Conservation (phyloP, 2,888 invertebrate genomes). For the Unio pictorum region DNA sequence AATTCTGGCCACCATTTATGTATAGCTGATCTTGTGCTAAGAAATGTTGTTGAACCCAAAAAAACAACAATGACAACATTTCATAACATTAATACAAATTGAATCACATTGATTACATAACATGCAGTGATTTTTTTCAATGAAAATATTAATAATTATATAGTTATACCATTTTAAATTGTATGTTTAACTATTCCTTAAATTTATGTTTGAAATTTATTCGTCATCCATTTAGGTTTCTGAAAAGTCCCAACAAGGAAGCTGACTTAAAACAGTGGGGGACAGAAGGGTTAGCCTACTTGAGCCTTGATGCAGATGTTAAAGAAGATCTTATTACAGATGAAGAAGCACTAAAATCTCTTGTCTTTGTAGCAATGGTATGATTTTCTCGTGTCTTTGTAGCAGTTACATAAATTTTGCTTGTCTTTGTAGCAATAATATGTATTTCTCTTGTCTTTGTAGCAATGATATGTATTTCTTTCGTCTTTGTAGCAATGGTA, state of each 20-base stretch:
- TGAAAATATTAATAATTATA: no score
- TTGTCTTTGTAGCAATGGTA: slow-evolving; percentile 89
- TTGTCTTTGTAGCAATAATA: slow-evolving; percentile 88
- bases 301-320: slow-evolving; percentile 97
- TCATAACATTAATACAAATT: no score
- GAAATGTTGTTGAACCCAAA: no score
- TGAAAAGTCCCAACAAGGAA: slow-evolving; percentile 89
- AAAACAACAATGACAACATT: no score
- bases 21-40: no score
- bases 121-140: no score
- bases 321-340: slow-evolving; percentile 97
- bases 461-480: no score
- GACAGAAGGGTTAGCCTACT: slow-evolving; percentile 94
- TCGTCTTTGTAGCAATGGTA: no score
- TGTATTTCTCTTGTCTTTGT: neutral
- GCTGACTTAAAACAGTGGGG: slow-evolving; percentile 95
- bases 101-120: no score
- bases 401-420: slow-evolving; percentile 81
- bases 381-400: slow-evolving; percentile 1
- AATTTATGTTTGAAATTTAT: slow-evolving; percentile 1
- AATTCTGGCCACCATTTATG: no score
- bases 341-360: slow-evolving; percentile 83
- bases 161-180: no score
- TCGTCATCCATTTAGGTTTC: slow-evolving; percentile 75
- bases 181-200: no score